These are phyloP conservation scores for Pipistrellus pygmaeus DNA, from an alignment of 2,797 vertebrate species.

Conservation along the genomic window DNA sequence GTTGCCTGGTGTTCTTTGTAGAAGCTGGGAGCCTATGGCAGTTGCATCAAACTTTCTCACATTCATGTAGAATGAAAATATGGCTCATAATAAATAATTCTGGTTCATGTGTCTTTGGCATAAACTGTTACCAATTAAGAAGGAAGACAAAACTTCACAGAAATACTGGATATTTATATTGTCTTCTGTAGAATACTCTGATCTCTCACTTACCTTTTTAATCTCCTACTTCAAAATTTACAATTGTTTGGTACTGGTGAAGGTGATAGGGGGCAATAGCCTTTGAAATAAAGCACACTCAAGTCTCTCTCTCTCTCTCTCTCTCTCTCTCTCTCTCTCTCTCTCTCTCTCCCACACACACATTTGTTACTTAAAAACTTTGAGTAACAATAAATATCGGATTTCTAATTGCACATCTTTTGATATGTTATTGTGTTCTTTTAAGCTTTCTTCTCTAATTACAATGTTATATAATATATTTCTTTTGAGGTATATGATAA, in stretches of 20 bases:
- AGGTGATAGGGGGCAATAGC: neutral
- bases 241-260: neutral
- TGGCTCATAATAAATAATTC: neutral
- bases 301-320: neutral
- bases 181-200: neutral
- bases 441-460: neutral
- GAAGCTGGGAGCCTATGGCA: neutral
- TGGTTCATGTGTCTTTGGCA: neutral
- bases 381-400: neutral
- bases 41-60: neutral
- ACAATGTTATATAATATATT: neutral
- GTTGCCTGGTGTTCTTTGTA: neutral
- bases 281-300: neutral
- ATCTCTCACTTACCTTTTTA: neutral
- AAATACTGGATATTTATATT: neutral
- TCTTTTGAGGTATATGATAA: neutral
- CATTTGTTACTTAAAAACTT: neutral
- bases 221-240: neutral
- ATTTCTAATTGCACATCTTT: neutral
- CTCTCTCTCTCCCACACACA: too few relatives aligned
- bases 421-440: neutral
- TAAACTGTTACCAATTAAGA: slow-evolving; percentile 21
- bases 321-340: too few relatives aligned
- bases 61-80: neutral
- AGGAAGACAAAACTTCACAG: neutral